phyloP scores from a whole-genome alignment of 1,140 invertebrate genomes.

The Cyphomyrmex costatus region DNA sequence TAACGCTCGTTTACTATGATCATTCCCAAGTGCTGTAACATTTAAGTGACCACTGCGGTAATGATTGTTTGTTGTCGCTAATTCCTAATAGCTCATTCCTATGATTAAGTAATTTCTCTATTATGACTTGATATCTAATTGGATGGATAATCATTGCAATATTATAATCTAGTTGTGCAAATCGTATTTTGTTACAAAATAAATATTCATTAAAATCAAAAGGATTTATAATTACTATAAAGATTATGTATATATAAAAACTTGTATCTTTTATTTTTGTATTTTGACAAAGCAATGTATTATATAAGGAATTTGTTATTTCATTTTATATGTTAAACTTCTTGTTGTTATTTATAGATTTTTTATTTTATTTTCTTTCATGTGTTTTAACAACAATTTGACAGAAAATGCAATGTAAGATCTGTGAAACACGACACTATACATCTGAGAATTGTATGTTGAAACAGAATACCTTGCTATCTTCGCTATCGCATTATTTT shows the following conservation, averaged over 20 bases:
- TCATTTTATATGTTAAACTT: background rate
- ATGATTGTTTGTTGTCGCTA: conserved; percentile 3
- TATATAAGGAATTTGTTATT: background rate
- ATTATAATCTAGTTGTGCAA: background rate
- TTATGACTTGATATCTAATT: conserved; percentile 8
- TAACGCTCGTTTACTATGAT: background rate
- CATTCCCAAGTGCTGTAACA: conserved; percentile 19
- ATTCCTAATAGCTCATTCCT: conserved; percentile 9
- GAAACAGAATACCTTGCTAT: conserved; percentile 46
- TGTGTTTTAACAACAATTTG: conserved; percentile 8
- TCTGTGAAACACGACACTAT: conserved; percentile 29
- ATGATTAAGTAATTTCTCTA: conserved; percentile 15
- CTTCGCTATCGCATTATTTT: conserved; percentile 17
- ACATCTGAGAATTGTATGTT: conserved; percentile 35
- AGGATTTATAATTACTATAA: background rate
- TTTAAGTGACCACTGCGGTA: conserved; percentile 26
- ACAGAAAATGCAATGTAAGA: background rate
- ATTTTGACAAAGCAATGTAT: background rate
- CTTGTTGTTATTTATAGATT: background rate
- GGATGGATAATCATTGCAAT: background rate
- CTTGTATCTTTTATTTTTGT: background rate
- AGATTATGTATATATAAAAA: background rate
- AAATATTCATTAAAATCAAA: background rate
- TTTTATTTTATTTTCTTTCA: background rate
- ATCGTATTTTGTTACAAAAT: background rate